Conservation (phyloP, 2,113 vertebrate species). For the Nesogale talazaci region DNA sequence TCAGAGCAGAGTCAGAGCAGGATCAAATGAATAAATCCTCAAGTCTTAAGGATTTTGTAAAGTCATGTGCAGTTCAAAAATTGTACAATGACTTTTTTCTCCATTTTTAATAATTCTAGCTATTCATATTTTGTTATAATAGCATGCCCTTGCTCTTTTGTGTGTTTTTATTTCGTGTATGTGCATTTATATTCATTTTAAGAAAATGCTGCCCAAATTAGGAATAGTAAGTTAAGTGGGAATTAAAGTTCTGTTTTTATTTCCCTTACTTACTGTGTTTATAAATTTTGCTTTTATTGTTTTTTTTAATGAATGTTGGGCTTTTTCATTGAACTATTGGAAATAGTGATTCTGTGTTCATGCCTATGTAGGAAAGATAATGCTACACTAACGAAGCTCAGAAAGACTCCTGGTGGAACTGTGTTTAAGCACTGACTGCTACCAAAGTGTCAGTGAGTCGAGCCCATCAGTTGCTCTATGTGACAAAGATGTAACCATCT, state of each 20-base stretch:
- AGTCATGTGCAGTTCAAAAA: slow-evolving; percentile 9
- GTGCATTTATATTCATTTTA: background rate
- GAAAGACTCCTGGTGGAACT: background rate
- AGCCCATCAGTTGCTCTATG: background rate
- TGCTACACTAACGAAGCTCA: background rate
- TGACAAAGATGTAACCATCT: background rate
- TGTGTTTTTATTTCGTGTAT: background rate
- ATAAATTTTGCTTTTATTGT: background rate
- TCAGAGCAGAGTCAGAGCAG: background rate
- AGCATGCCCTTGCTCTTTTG: background rate
- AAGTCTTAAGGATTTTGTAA: slow-evolving; percentile 28
- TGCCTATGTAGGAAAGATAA: background rate
- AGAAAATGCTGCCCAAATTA: background rate
- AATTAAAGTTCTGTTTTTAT: background rate
- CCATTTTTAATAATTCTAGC: background rate
- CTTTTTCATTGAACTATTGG: background rate
- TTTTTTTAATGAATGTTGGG: background rate
- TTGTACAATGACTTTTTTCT: background rate
- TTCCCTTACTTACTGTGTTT: background rate
- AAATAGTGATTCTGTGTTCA: background rate
- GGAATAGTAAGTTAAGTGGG: background rate
- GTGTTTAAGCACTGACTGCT: background rate
- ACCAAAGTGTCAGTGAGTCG: too few species aligned
- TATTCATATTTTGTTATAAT: background rate
- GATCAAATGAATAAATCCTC: slow-evolving; percentile 1